Evolutionary conservation across 2,113 vertebrate genomes (phyloP).

Genomic region (Clarias magur): DNA sequence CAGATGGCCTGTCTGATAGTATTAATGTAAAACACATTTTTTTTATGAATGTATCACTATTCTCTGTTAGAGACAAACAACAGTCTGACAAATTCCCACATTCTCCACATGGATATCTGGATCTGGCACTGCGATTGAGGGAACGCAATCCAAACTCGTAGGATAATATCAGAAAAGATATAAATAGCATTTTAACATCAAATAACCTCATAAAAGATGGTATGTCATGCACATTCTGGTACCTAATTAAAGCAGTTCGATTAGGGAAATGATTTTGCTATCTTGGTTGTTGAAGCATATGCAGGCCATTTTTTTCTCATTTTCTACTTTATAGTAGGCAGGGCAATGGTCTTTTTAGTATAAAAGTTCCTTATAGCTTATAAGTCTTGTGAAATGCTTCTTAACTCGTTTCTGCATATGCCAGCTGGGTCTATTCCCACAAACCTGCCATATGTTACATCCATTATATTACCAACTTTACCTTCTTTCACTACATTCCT

Average conservation of each 20-base stretch:
- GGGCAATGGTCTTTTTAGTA: background rate
- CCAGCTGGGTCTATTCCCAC: slow-evolving; percentile 36
- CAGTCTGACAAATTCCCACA: slow-evolving; percentile 5
- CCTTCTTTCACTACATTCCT: slow-evolving; percentile 38
- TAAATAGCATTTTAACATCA: slow-evolving; percentile 4
- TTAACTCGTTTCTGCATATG: slow-evolving; percentile 36
- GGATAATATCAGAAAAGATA: slow-evolving; percentile 7
- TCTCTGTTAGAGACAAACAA: slow-evolving; percentile 8
- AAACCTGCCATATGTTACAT: slow-evolving; percentile 46
- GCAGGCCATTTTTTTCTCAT: background rate
- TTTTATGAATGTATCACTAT: slow-evolving; percentile 21
- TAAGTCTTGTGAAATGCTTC: slow-evolving; percentile 23
- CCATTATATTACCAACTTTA: slow-evolving; percentile 44
- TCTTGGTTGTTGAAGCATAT: background rate
- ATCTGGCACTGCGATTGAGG: background rate
- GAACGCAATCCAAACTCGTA: background rate
- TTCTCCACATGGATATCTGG: slow-evolving; percentile 6
- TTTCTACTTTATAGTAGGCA: slow-evolving; percentile 22
- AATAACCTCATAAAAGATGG: background rate
- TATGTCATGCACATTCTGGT: background rate
- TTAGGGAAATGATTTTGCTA: background rate
- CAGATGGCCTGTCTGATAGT: background rate
- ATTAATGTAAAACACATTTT: background rate
- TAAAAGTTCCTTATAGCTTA: slow-evolving; percentile 29
- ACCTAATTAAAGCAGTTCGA: background rate